Evolutionary conservation across 1,140 invertebrate species (phyloP).

Genomic region (Antheraea mylitta): DNA sequence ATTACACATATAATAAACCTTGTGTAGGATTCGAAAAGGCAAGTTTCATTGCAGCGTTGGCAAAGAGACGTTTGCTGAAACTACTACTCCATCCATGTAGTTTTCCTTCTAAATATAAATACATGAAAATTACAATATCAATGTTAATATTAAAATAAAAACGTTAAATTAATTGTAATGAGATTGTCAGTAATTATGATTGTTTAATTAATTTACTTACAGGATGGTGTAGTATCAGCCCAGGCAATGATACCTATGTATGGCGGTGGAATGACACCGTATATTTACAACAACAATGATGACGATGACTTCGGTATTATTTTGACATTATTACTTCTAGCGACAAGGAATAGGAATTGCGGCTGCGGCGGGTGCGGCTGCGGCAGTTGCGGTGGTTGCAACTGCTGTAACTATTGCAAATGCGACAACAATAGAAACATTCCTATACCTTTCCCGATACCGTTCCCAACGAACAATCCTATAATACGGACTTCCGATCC

Average conservation of each 20-base stretch:
- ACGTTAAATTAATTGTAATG: too few relatives aligned
- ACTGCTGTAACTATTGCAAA: slow-evolving; percentile 33
- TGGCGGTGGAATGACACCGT: slow-evolving; percentile 30
- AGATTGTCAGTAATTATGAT: too few relatives aligned
- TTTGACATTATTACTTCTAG: slow-evolving; percentile 43
- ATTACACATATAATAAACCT: too few relatives aligned
- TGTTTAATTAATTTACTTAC: slow-evolving; percentile 19
- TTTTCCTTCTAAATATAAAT: too few relatives aligned
- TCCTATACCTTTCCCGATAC: slow-evolving; percentile 46
- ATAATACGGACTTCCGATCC: slow-evolving; percentile 8
- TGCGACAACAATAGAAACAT: slow-evolving; percentile 29
- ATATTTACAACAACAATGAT: slow-evolving; percentile 31
- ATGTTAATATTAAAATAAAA: too few relatives aligned
- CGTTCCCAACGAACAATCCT: slow-evolving; percentile 28
- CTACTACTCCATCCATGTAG: too few relatives aligned
- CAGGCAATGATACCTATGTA: slow-evolving; percentile 31
- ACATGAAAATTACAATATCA: too few relatives aligned
- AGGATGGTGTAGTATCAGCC: slow-evolving; percentile 37
- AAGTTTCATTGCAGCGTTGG: too few relatives aligned
- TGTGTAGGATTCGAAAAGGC: too few relatives aligned
- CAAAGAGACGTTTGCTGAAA: too few relatives aligned
- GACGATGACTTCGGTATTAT: slow-evolving; percentile 51
- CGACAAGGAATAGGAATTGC: slow-evolving; percentile 35
- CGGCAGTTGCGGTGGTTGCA: slow-evolving; percentile 26
- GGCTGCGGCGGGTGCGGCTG: slow-evolving; percentile 19